Evolutionary conservation across 1,140 invertebrate genomes (phyloP), one percentile per base, ranked within the genome.

Genomic region (Bradysia coprophila): DNA sequence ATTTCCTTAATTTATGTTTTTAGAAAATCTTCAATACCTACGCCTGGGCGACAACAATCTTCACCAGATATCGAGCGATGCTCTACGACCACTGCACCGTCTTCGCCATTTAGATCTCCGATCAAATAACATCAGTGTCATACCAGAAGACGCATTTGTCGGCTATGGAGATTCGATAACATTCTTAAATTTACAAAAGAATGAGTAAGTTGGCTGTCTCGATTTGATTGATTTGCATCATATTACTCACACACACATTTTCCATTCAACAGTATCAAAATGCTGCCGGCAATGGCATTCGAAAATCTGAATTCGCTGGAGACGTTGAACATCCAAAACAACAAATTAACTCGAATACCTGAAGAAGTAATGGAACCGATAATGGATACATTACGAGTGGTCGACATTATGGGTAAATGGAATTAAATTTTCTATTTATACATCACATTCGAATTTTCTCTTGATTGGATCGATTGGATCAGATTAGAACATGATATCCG

Each of bases 161-260:
- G 78, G 81, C 18, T 92, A 81, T 51, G 87, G 87, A n/a, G 81
- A 86, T 56, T 86, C 84, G 1, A 82, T 93, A 36, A 89, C 87
- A 3, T 91, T 89, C 61, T 71, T 93, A 4, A 87, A 89, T 55
- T 62, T 93, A 23, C 86, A 91, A 51, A 89, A 90, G 61, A 92
- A 93, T 61, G 77, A 81, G 87, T 91, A 68, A 78, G 64, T 63
- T 40, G 39, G n/a, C n/a, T n/a, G n/a, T n/a, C n/a, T n/a, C n/a
- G n/a, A n/a, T n/a, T n/a, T n/a, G n/a, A n/a, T n/a, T n/a, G n/a
- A n/a, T n/a, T n/a, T n/a, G n/a, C n/a, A n/a, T n/a, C n/a, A n/a
- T n/a, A n/a, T n/a, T n/a, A n/a, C n/a, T n/a, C n/a, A n/a, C n/a
- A n/a, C n/a, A n/a, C n/a, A n/a, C n/a, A n/a, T 55, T 49, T 46